Percentiles rank a stretch among this genome's conserved stretches.
Conservation (phyloP, 2,888 invertebrate species). For the Enchytraeus crypticus region DNA sequence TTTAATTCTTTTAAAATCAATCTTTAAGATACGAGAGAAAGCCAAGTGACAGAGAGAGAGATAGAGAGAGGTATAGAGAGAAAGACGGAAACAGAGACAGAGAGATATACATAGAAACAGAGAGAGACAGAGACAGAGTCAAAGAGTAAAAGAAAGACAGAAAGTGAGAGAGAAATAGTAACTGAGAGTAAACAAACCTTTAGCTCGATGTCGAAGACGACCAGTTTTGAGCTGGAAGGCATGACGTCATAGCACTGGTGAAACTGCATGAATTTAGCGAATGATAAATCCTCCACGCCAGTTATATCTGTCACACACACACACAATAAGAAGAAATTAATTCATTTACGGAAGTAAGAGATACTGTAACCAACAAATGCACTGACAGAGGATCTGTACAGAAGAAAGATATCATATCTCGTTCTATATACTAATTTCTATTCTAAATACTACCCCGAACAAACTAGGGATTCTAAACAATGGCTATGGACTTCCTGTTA, state of each 20-base stretch:
- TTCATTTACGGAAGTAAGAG: no score
- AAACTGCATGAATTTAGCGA: slow-evolving; percentile 97
- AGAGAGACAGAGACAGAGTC: no score
- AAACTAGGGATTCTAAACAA: no score
- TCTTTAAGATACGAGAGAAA: not conserved
- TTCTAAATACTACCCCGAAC: no score
- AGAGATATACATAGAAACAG: not conserved
- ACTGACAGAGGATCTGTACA: no score
- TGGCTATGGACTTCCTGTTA: no score
- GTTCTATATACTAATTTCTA: no score
- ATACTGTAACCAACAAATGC: no score
- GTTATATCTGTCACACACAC: not conserved
- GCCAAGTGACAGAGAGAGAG: not conserved
- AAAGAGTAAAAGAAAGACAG: not conserved
- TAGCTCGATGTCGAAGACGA: slow-evolving; percentile 96
- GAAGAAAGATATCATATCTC: no score
- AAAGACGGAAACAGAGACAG: not conserved
- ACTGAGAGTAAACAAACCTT: not conserved
- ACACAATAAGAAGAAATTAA: no score
- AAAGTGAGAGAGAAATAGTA: not conserved
- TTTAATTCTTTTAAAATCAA: not conserved
- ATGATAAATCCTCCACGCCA: slow-evolving; percentile 73
- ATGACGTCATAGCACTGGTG: slow-evolving; percentile 99
- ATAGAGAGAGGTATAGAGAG: not conserved
- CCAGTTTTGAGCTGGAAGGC: slow-evolving; percentile 96